These are phyloP conservation scores for Acrocephalus kingi DNA, from an alignment of 2,113 vertebrate species.

Conservation along the genomic window DNA sequence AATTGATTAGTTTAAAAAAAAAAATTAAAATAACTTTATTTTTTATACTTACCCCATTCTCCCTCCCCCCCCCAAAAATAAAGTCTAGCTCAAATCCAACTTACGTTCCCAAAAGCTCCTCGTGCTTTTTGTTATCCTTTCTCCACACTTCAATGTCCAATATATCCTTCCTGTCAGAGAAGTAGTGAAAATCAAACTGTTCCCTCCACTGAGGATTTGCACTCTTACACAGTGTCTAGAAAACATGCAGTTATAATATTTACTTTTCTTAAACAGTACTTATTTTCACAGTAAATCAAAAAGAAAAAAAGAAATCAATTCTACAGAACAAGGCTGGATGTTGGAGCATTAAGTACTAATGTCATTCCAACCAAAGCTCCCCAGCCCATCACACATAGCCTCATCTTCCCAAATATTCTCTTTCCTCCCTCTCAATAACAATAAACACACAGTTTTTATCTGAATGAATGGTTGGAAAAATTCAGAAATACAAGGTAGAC, in stretches of 20 bases:
- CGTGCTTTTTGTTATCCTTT: constrained; percentile 88
- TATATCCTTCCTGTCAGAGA: constrained; percentile 90
- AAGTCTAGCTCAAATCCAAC: constrained; percentile 45
- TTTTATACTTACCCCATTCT: not conserved
- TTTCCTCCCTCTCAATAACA: not conserved
- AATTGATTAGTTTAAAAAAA: not conserved
- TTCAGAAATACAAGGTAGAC: not conserved
- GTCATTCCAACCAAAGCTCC: not conserved
- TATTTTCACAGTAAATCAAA: constrained; percentile 56
- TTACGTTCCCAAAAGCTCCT: constrained; percentile 93
- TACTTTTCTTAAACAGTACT: constrained; percentile 72
- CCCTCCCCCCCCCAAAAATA: not conserved
- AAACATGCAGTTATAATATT: constrained; percentile 79
- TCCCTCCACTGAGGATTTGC: constrained; percentile 97
- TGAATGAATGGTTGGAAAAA: not conserved
- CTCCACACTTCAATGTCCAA: constrained; percentile 91
- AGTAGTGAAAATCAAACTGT: constrained; percentile 97
- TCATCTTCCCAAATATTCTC: not conserved
- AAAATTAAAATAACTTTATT: not conserved
- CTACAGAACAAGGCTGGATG: not conserved
- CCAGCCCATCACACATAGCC: not conserved
- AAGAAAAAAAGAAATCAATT: constrained; percentile 5
- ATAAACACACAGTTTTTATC: not conserved
- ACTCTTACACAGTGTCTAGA: constrained; percentile 93
- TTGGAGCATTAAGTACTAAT: not conserved